Evolutionary conservation across 1,140 invertebrate species (phyloP).

Genomic region (Hetaerina americana): DNA sequence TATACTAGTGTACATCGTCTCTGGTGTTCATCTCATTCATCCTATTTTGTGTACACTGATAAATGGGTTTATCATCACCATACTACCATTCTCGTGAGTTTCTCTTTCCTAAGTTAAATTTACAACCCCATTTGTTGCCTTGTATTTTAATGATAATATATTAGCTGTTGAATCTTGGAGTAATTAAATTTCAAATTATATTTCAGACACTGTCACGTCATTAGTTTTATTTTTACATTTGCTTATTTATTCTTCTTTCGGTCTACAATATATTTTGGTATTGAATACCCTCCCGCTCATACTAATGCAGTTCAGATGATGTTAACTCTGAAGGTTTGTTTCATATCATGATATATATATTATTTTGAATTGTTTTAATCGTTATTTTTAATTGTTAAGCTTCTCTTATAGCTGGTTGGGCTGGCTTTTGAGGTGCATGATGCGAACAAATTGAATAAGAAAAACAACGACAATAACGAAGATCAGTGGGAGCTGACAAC

Average conservation of each 20-base stretch:
- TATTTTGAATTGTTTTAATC: not conserved
- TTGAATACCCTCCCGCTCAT: slow-evolving; percentile 57
- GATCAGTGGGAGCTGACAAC: slow-evolving; percentile 18
- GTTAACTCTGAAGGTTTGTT: slow-evolving; percentile 58
- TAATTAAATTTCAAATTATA: slow-evolving; percentile 15
- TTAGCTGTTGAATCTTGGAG: not conserved
- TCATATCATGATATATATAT: not conserved
- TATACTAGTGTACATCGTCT: slow-evolving; percentile 43
- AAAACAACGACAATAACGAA: slow-evolving; percentile 23
- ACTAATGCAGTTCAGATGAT: slow-evolving; percentile 89
- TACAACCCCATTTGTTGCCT: too few relatives aligned
- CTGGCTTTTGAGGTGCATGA: slow-evolving; percentile 79
- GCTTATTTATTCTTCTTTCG: slow-evolving; percentile 77
- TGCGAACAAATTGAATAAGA: slow-evolving; percentile 33
- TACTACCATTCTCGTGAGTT: slow-evolving; percentile 42
- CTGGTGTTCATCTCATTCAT: slow-evolving; percentile 47
- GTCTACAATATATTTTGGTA: slow-evolving; percentile 55
- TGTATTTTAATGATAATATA: too few relatives aligned
- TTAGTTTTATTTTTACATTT: slow-evolving; percentile 71
- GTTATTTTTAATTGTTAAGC: slow-evolving; percentile 4
- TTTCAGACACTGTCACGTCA: slow-evolving; percentile 61
- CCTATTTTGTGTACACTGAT: slow-evolving; percentile 41
- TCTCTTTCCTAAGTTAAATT: too few relatives aligned
- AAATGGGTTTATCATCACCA: slow-evolving; percentile 44
- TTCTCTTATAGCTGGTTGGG: slow-evolving; percentile 48